Evolutionary conservation across 2,113 vertebrate species (phyloP), one percentile per base, ranked within the genome.

Genomic region (Melanerpes aurifrons): DNA sequence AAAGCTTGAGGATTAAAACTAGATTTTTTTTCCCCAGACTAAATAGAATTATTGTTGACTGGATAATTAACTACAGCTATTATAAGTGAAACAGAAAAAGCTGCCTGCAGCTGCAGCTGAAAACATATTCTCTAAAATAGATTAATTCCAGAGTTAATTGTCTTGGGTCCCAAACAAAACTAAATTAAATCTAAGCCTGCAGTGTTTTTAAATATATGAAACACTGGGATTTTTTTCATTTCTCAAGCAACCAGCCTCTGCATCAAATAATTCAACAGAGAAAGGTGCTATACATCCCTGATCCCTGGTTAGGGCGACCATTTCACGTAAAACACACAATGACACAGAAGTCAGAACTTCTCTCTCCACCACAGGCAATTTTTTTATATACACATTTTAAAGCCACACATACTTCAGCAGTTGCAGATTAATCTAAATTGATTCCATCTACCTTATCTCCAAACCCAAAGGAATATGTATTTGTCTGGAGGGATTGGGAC

Each of bases 31-130:
- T 82, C 48, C 81, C 64, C 77, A 81, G 35, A 81, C 74, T 82
- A 90, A 86, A 89, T 22, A 84, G 71, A 95, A 92, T 93, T 92
- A 83, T 82, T 95, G 57, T 93, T 90, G 82, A 75, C 64, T 81
- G 35, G 82, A 66, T 94, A 94, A 96, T 96, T 96, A 95, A 82
- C 88, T 95, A n/a, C 4, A 2, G 47, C 64, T 95, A 82, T 95
- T 92, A 24, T 87, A 91, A 77, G 47, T 89, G 67, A 94, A 93
- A 93, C 28, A 59, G 69, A 85, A 90, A 89, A 87, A 84, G 59
- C 58, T 83, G 88, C 90, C 92, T 93, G 68, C 71, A 94, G 87
- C 82, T 92, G 86, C 69, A 86, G 50, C 67, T 83, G 66, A 61
- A 93, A 85, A 93, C n/a, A 72, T 67, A 93, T 95, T 86, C 18